Evolutionary conservation across 2,888 invertebrate genomes (phyloP).

Genomic region (Perdita meconis): DNA sequence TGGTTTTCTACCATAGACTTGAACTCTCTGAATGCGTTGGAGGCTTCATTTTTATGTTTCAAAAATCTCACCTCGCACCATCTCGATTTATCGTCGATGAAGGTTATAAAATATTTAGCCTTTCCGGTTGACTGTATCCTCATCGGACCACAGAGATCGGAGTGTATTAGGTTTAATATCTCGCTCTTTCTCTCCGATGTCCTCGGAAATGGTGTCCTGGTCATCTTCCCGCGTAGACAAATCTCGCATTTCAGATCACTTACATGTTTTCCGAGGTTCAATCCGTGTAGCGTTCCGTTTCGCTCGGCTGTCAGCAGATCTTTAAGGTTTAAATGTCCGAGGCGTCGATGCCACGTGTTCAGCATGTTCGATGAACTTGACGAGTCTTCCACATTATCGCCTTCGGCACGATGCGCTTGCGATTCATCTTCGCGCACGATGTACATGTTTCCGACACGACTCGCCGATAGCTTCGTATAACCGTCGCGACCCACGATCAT

Average conservation of each 20-base stretch:
- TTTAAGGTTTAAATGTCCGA: background rate
- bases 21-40: background rate
- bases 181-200: background rate
- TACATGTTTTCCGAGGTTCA: background rate
- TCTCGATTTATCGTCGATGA: background rate
- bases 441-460: too few species aligned
- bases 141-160: slow-evolving; percentile 3
- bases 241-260: slow-evolving; percentile 1
- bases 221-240: slow-evolving; percentile 3
- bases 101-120: background rate
- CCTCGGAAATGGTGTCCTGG: background rate
- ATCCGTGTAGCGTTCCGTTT: background rate
- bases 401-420: too few species aligned
- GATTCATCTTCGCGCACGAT: background rate
- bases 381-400: too few species aligned
- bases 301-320: too few species aligned
- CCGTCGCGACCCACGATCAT: background rate
- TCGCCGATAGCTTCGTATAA: background rate
- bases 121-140: background rate
- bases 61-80: background rate
- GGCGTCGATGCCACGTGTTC: background rate
- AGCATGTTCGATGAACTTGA: too few species aligned
- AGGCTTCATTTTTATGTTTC: background rate
- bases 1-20: slow-evolving; percentile 2
- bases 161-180: background rate